These are phyloP conservation scores for Hemibagrus wyckioides DNA, from an alignment of 2,113 vertebrate species.

Conservation along the genomic window DNA sequence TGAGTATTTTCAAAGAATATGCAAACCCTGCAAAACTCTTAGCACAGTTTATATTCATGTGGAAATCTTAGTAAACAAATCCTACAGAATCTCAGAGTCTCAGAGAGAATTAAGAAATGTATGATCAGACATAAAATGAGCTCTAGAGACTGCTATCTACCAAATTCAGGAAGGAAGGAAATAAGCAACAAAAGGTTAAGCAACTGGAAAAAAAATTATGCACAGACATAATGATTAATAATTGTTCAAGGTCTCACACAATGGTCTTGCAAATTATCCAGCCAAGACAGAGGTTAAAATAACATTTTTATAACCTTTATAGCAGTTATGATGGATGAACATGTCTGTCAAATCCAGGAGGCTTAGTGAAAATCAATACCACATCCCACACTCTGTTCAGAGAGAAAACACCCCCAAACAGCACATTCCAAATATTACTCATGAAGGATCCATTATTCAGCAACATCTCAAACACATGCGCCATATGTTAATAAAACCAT, in stretches of 20 bases:
- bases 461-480: slow-evolving; percentile 20
- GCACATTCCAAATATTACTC: slow-evolving; percentile 9
- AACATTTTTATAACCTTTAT: slow-evolving; percentile 17
- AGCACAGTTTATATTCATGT: background rate
- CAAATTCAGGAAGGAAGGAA: background rate
- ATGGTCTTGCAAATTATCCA: background rate
- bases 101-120: background rate
- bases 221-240: slow-evolving; percentile 10
- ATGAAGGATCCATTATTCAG: slow-evolving; percentile 23
- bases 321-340: slow-evolving; percentile 27
- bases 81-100: background rate
- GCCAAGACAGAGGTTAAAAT: background rate
- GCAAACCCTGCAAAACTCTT: background rate
- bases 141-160: background rate
- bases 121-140: slow-evolving; percentile 1
- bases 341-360: slow-evolving; percentile 12
- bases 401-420: slow-evolving; percentile 12
- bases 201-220: background rate
- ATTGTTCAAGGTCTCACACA: background rate
- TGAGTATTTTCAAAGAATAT: background rate
- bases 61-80: background rate
- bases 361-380: slow-evolving; percentile 53
- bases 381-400: slow-evolving; percentile 31
- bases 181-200: background rate
- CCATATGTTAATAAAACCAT: slow-evolving; percentile 3